These are phyloP conservation scores for Zele albiditarsus DNA, from an alignment of 2,888 invertebrate species.

Conservation along the genomic window DNA sequence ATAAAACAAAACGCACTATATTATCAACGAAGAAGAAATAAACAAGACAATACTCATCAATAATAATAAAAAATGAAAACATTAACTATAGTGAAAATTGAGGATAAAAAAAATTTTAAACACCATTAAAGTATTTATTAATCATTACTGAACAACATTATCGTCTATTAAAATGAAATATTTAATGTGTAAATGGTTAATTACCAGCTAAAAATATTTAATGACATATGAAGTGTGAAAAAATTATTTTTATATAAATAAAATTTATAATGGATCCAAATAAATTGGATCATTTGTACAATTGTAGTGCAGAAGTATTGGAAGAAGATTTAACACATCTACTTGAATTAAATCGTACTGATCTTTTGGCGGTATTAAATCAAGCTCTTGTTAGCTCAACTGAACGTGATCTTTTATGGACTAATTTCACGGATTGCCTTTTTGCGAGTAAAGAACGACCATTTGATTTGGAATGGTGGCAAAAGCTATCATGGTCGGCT, in stretches of 20 bases:
- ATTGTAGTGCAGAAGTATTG: constrained; percentile 58
- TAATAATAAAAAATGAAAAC: not conserved
- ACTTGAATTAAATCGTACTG: constrained; percentile 54
- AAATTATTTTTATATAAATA: not conserved
- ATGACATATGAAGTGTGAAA: not conserved
- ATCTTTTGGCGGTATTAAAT: constrained; percentile 53
- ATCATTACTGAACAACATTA: too few relatives aligned
- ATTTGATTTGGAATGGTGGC: constrained; percentile 76
- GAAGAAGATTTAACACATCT: constrained; percentile 54
- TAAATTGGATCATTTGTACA: constrained; percentile 54
- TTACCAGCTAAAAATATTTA: constrained; percentile 1
- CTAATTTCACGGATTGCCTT: constrained; percentile 55
- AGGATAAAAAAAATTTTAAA: not conserved
- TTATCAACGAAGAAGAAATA: not conserved
- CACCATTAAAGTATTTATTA: not conserved
- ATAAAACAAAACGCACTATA: not conserved
- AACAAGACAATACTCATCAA: not conserved
- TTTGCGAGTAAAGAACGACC: constrained; percentile 57
- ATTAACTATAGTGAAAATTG: not conserved
- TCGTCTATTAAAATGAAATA: not conserved
- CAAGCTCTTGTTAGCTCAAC: constrained; percentile 54
- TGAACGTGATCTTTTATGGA: constrained; percentile 49
- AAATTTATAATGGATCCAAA: constrained; percentile 55
- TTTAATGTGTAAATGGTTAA: not conserved
- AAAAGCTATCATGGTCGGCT: constrained; percentile 83